Evolutionary conservation across 1,140 invertebrate genomes (phyloP).

Genomic region (Saccostrea echinata): DNA sequence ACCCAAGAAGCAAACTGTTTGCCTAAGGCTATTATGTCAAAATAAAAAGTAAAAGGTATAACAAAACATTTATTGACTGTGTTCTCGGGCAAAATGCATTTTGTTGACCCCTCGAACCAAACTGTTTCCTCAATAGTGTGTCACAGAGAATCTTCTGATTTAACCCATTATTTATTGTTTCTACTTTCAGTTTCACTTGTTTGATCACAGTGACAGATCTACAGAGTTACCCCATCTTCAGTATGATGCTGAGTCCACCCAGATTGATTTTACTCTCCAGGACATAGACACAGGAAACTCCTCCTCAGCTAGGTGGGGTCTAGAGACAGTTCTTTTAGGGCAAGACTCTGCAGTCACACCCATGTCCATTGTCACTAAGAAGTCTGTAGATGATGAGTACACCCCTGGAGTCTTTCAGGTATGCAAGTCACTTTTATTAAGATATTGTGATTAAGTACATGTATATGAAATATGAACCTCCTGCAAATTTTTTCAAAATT

Average conservation of each 20-base stretch:
- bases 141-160: too few relatives aligned
- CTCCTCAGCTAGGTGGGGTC: conserved; percentile 83
- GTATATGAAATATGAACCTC: background rate
- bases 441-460: background rate
- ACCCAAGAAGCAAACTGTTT: too few relatives aligned
- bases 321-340: conserved; percentile 82
- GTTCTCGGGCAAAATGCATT: too few relatives aligned
- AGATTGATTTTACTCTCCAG: conserved; percentile 84
- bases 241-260: conserved; percentile 84
- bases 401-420: conserved; percentile 87
- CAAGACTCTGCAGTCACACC: conserved; percentile 65
- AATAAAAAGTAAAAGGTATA: too few relatives aligned
- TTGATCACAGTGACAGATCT: conserved; percentile 61
- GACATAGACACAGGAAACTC: conserved; percentile 81
- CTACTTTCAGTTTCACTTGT: conserved; percentile 65
- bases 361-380: conserved; percentile 79
- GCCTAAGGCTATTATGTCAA: too few relatives aligned
- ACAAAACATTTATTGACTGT: too few relatives aligned
- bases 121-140: too few relatives aligned
- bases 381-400: conserved; percentile 87
- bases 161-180: background rate
- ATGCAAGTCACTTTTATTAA: conserved; percentile 21
- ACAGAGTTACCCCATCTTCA: conserved; percentile 83
- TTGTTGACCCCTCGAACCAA: too few relatives aligned
- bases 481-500: too few relatives aligned